Base-by-base conservation (phyloP, 1,140 invertebrate genomes). In the Drosophila fuyamai region DNA sequence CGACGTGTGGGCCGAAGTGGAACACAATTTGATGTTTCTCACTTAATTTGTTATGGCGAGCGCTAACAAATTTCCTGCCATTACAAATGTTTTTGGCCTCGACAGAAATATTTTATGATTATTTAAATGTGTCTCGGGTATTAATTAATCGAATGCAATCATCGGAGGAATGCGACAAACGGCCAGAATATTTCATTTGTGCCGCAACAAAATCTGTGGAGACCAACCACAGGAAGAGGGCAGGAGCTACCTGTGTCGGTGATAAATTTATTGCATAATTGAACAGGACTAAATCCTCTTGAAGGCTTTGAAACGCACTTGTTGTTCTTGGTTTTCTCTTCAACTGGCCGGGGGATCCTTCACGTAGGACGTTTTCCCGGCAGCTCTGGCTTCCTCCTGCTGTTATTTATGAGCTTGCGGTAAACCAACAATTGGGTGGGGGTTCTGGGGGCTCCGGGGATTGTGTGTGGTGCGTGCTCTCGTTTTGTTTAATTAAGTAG, bases 261-360 rank as follows among this genome's bases (percentile, higher is more conserved):
- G 77, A 84, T 83, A 81, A 89, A 84, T 84, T 89, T 84, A 89
- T 89, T 89, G 84, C 85, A 89, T 89, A 89, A 89, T 89, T 89
- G 84, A 89, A 70, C 74, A 84, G 74, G 60, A 89, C 73, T 56
- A 89, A 88, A 81, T 78, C 68, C 80, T 72, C 44, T 65, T 43
- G 61, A 76, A 75, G 78, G 74, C 82, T 81, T 79, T 79, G 72
- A 85, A 77, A 79, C 79, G 76, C 80, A 83, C 27, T 67, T 63
- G 59, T 63, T 65, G 59, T 67, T 50, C 46, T 40, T 68, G 67
- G 35, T 29, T 36, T 48, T 18, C 44, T 32, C 41, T 27, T 23
- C 50, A 36, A 27, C 50, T 41, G 14, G 14, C 43, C 44, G 29
- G 32, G 46, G 36, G 5, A 35, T 63, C 58, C 60, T 47, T 27